Base-by-base conservation (phyloP, 2,797 vertebrate species). In the Enoplosus armatus region DNA sequence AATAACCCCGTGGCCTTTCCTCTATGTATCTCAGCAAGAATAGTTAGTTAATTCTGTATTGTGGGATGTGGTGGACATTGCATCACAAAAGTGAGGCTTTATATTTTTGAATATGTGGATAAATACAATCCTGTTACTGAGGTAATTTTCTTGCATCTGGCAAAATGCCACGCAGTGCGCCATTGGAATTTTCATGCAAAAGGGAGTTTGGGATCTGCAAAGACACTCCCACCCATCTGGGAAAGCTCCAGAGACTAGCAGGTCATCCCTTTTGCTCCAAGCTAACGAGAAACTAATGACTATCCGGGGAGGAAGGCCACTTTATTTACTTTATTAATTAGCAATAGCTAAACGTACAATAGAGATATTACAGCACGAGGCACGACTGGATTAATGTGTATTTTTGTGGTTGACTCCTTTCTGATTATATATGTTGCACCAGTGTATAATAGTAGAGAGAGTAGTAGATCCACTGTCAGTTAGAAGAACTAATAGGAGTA, bases 171-270 rank as follows among this genome's bases (percentile, higher is more conserved):
- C 24, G 50, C 80, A 84, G 77, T 83, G 61, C 75, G 72, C 79
- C 62, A 58, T 67, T 75, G 89, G 86, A 93, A 90, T 90, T 85
- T 75, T 64, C 76, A 71, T 20, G 53, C 50, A 64, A 63, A 86
- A 77, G 84, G 86, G 88, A 87, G 85, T 86, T 73, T 0, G 31
- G 83, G 75, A 77, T 90, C 69, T 69, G 69, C 62, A 69, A 69
- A 76, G 80, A 75, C 75, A 70, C 86, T 82, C 82, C 87, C 85
- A 77, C 75, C 65, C 79, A 85, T 86, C 71, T 88, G 83, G 81
- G 72, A 87, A 84, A 81, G 77, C 86, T 90, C 82, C 72, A 60
- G 80, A 87, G 88, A 91, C 79, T 29, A 71, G 48, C 29, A 75
- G 80, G 87, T 87, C 86, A 80, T 89, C 78, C 53, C 65, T 73